Conservation (phyloP, 2,113 vertebrate species). For the Gallinago media region DNA sequence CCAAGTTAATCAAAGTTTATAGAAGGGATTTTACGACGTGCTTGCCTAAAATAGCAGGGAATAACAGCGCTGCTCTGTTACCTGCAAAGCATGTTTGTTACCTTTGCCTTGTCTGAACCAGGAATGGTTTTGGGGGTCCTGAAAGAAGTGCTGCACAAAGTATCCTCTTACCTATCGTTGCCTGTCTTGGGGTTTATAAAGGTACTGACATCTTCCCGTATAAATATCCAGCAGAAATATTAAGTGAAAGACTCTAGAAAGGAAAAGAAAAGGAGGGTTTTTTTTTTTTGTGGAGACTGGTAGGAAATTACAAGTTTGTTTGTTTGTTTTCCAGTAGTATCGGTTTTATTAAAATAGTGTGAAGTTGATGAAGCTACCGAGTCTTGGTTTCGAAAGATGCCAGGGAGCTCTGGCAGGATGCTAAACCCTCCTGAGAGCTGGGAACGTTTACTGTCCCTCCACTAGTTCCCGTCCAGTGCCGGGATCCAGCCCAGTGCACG, state of each 20-base stretch:
- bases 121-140: neutral
- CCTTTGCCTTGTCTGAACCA: neutral
- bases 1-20: constrained; percentile 25
- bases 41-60: neutral
- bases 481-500: neutral
- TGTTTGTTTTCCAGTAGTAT: neutral
- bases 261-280: neutral
- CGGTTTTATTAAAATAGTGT: neutral
- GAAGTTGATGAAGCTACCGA: neutral
- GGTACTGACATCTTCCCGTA: neutral
- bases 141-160: neutral
- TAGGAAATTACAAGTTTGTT: neutral
- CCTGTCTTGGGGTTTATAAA: neutral
- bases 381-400: neutral
- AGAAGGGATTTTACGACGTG: neutral
- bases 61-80: neutral
- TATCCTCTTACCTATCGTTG: neutral
- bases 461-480: no score
- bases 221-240: neutral
- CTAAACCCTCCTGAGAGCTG: accelerated
- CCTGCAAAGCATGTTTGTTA: neutral
- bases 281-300: neutral
- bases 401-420: neutral
- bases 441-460: neutral
- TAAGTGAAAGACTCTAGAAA: neutral